phyloP scores from a whole-genome alignment of 2,888 invertebrate genomes.

The Brassicogethes aeneus region DNA sequence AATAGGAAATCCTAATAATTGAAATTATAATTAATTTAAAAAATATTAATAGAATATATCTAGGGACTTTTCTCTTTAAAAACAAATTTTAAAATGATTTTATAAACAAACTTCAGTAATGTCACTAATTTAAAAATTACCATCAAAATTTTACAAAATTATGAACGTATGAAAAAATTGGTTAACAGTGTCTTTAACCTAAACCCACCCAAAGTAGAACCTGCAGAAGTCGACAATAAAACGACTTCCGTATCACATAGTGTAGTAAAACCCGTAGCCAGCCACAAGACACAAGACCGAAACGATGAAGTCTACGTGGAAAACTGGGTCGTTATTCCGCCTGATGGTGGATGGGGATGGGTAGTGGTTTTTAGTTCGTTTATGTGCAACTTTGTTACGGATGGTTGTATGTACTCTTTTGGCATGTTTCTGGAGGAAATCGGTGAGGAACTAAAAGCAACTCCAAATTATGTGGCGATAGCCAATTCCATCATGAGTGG shows the following conservation, averaged over 20 bases:
- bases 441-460: slow-evolving; percentile 19
- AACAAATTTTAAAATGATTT: too few species aligned
- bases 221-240: neutral
- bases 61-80: too few species aligned
- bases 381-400: slow-evolving; percentile 47
- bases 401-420: slow-evolving; percentile 51
- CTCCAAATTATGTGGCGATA: slow-evolving; percentile 25
- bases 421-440: slow-evolving; percentile 46
- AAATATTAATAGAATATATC: too few species aligned
- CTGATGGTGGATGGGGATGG: slow-evolving; percentile 58
- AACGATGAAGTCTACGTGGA: neutral
- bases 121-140: too few species aligned
- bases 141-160: too few species aligned
- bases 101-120: too few species aligned
- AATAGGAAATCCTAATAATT: too few species aligned
- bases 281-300: neutral
- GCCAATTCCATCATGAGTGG: slow-evolving; percentile 29
- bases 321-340: slow-evolving; percentile 34
- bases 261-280: neutral
- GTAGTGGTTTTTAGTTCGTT: slow-evolving; percentile 48
- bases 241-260: neutral
- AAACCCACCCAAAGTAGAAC: neutral
- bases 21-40: too few species aligned
- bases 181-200: neutral
- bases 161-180: neutral